phyloP scores from a whole-genome alignment of 53 echinoderm and acorn worm species.

The Actinopyga echinites region DNA sequence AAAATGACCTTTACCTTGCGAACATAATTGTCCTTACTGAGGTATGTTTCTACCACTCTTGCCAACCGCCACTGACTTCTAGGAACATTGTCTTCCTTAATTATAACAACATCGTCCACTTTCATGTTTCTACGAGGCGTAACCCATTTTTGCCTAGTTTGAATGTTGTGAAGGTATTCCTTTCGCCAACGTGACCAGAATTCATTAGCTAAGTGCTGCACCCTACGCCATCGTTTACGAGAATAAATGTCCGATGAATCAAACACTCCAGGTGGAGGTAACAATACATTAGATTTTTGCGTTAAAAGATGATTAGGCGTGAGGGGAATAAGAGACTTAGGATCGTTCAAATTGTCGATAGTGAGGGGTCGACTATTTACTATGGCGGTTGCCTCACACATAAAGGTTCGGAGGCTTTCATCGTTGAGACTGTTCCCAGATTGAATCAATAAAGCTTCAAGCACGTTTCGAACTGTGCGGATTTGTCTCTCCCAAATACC shows the following conservation, averaged over 20 bases:
- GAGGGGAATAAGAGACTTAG: too few relatives aligned
- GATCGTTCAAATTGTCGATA: neutral
- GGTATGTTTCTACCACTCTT: neutral
- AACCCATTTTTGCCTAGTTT: neutral
- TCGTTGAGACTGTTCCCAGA: neutral
- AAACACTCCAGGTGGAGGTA: too few relatives aligned
- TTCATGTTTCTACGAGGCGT: neutral
- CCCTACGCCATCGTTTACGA: too few relatives aligned
- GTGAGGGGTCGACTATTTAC: neutral
- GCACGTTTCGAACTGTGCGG: conserved; percentile 52
- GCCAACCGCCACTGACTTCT: conserved; percentile 15
- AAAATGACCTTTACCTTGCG: neutral
- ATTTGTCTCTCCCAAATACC: conserved; percentile 71
- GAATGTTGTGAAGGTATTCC: neutral
- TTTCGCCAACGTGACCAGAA: conserved; percentile 3
- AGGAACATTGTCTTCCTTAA: neutral
- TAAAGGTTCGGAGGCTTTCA: neutral
- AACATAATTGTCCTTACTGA: neutral
- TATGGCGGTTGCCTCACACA: neutral
- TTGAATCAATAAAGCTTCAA: conserved; percentile 46
- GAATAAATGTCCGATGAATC: too few relatives aligned
- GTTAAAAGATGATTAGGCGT: too few relatives aligned
- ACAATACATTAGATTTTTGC: too few relatives aligned
- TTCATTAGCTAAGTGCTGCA: neutral
- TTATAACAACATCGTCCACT: conserved; percentile 5